These are phyloP conservation scores for Plestiodon gilberti DNA, from an alignment of 2,113 vertebrate genomes.

Conservation along the genomic window DNA sequence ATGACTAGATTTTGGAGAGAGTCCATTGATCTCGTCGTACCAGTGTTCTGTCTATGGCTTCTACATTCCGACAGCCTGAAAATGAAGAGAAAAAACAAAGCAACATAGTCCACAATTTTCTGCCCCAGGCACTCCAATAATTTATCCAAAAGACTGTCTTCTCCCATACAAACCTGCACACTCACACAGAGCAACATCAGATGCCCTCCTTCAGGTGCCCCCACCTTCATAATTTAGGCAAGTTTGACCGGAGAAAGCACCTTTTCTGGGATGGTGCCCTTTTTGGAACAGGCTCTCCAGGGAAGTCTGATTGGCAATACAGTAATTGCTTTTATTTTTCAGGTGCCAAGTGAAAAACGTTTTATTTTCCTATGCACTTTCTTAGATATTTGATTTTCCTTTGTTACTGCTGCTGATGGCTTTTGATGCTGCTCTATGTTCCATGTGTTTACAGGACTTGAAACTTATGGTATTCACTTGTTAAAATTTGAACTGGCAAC, in stretches of 20 bases:
- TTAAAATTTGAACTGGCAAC: too few species aligned
- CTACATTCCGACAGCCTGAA: conserved; percentile 79
- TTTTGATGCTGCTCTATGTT: too few species aligned
- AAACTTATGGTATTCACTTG: too few species aligned
- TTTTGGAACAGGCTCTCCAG: not conserved
- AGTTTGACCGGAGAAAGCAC: not conserved
- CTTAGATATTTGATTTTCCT: not conserved
- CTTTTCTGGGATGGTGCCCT: not conserved
- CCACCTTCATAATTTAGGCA: not conserved
- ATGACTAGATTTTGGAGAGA: conserved; percentile 76
- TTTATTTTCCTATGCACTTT: not conserved
- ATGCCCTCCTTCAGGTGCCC: too few species aligned
- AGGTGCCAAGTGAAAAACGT: not conserved
- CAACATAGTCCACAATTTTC: not conserved
- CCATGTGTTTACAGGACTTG: too few species aligned
- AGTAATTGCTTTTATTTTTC: not conserved
- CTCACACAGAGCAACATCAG: not conserved
- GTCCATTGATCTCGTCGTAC: conserved; percentile 69
- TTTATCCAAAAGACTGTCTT: not conserved
- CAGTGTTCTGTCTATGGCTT: conserved; percentile 78
- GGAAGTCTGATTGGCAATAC: not conserved
- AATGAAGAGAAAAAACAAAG: conserved; percentile 31
- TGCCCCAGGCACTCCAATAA: not conserved
- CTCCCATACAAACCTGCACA: not conserved
- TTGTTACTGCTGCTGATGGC: too few species aligned